These are phyloP conservation scores for Ceratina japonica DNA, from an alignment of 1,140 invertebrate species.

Conservation along the genomic window DNA sequence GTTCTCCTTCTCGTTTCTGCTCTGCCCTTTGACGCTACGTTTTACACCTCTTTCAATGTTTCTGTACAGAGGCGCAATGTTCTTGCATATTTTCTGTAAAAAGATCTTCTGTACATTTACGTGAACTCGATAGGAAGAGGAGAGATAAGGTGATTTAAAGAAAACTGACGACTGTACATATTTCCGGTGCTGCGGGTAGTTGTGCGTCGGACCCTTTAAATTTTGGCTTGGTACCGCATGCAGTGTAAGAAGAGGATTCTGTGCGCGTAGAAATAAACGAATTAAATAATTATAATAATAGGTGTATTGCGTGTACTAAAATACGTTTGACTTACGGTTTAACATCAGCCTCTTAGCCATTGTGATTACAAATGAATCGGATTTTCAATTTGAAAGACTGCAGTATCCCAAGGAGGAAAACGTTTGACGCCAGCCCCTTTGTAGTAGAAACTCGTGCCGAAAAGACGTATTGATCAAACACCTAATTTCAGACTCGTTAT, in stretches of 20 bases:
- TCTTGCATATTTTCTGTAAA: neutral
- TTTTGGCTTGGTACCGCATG: slow-evolving; percentile 7
- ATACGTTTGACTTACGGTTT: slow-evolving; percentile 32
- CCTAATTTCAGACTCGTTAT: slow-evolving; percentile 11
- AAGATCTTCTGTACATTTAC: slow-evolving; percentile 17
- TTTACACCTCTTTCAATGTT: neutral
- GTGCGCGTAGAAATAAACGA: neutral
- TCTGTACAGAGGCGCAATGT: neutral
- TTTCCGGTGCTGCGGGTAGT: neutral
- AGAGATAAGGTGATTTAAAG: neutral
- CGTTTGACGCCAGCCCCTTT: neutral
- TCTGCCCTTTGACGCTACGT: neutral
- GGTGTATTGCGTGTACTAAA: neutral
- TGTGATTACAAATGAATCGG: neutral
- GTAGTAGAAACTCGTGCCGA: neutral
- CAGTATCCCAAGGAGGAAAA: neutral
- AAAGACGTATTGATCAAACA: slow-evolving; percentile 54
- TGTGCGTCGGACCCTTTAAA: slow-evolving; percentile 17
- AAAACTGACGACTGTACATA: slow-evolving; percentile 37
- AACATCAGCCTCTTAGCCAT: slow-evolving; percentile 4
- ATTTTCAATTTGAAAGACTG: neutral
- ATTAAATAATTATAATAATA: neutral
- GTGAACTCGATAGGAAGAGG: neutral
- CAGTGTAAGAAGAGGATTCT: slow-evolving; percentile 26
- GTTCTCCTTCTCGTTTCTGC: neutral